These are phyloP conservation scores for Zootermopsis nevadensis DNA, from an alignment of 2,888 invertebrate species.

Conservation along the genomic window DNA sequence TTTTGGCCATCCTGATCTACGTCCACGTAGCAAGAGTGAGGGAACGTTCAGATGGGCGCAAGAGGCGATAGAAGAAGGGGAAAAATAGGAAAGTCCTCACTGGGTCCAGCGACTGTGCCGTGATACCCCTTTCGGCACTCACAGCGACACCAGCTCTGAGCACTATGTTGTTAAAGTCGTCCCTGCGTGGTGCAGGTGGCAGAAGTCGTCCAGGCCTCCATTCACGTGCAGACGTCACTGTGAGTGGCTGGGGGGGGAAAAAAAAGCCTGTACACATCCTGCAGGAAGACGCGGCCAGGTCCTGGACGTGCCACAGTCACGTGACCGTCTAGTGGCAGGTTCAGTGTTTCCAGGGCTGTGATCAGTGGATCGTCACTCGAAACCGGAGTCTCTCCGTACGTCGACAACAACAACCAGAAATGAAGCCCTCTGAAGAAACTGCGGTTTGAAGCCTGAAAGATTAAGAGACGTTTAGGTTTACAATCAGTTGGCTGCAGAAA, in stretches of 20 bases:
- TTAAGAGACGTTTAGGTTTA: background rate
- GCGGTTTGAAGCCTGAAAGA: slow-evolving; percentile 15
- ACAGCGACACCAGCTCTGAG: slow-evolving; percentile 30
- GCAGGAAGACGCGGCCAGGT: background rate
- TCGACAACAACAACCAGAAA: slow-evolving; percentile 10
- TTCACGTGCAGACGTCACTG: background rate
- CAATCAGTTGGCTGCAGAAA: background rate
- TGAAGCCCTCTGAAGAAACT: background rate
- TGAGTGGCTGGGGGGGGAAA: background rate
- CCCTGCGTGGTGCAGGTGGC: slow-evolving; percentile 4
- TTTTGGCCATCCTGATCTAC: too few relatives aligned
- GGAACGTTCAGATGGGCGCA: too few relatives aligned
- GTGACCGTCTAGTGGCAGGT: slow-evolving; percentile 13
- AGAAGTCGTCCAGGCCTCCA: background rate
- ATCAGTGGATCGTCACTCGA: background rate
- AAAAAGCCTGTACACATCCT: background rate
- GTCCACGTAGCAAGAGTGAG: too few relatives aligned
- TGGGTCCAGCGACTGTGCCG: too few relatives aligned
- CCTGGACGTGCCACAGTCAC: background rate
- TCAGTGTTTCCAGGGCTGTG: background rate
- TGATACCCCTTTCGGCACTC: background rate
- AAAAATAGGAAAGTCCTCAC: too few relatives aligned
- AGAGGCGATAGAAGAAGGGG: too few relatives aligned
- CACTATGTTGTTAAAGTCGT: background rate
- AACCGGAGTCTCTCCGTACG: background rate